Conservation (phyloP, 2,888 invertebrate genomes). For the Odontocerum albicorne region DNA sequence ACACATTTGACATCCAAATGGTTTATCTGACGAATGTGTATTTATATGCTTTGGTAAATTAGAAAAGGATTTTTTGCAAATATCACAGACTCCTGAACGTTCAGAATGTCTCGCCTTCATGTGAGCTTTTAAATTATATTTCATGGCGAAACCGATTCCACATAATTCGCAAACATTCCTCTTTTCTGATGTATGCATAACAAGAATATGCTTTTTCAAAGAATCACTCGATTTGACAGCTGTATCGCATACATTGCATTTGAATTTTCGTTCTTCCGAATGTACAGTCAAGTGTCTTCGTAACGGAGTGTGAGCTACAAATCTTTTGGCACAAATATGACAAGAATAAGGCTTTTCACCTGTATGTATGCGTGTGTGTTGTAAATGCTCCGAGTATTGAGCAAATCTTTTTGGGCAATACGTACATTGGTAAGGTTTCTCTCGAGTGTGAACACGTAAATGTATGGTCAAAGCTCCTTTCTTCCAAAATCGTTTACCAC, state of each 20-base stretch:
- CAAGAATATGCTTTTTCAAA: constrained; percentile 25
- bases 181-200: constrained; percentile 48
- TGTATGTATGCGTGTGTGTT: constrained; percentile 45
- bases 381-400: constrained; percentile 44
- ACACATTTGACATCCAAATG: constrained; percentile 48
- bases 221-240: constrained; percentile 25
- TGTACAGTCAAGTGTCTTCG: constrained; percentile 24
- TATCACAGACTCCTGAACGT: constrained; percentile 55
- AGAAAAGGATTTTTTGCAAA: constrained; percentile 45
- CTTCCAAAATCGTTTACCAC: constrained; percentile 49
- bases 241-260: constrained; percentile 27
- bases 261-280: constrained; percentile 27
- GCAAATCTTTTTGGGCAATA: constrained; percentile 46
- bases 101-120: constrained; percentile 48
- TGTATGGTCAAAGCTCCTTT: constrained; percentile 47
- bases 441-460: constrained; percentile 49
- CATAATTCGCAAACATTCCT: constrained; percentile 50
- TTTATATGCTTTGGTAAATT: constrained; percentile 59
- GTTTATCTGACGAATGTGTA: constrained; percentile 59
- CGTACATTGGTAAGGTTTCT: constrained; percentile 48
- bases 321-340: constrained; percentile 23
- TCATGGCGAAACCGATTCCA: constrained; percentile 55
- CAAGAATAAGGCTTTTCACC: constrained; percentile 29
- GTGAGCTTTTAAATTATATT: constrained; percentile 53
- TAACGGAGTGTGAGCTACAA: constrained; percentile 20